Conservation (phyloP, 2,797 vertebrate genomes). For the Pseudopleuronectes americanus region DNA sequence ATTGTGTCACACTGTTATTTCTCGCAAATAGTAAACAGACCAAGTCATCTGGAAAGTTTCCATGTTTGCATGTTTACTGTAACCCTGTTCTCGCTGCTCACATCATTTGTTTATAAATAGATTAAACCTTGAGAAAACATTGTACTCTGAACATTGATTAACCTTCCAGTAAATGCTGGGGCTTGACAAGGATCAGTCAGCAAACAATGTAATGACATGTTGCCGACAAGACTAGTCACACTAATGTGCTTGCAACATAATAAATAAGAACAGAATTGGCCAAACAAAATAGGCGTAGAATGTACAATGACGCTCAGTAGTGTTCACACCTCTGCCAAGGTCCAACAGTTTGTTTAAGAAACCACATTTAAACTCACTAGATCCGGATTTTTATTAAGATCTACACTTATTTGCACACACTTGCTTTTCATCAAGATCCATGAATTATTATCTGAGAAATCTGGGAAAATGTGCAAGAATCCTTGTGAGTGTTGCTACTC, state of each 20-base stretch:
- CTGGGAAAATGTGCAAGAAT: too few species aligned
- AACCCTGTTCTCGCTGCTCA: conserved; percentile 20
- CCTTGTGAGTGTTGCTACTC: too few species aligned
- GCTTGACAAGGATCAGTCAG: conserved; percentile 11
- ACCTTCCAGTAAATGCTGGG: conserved; percentile 19
- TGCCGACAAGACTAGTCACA: conserved; percentile 1
- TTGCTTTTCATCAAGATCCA: too few species aligned
- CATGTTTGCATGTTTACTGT: conserved; percentile 42
- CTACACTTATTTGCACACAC: too few species aligned
- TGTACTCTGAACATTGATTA: conserved; percentile 1
- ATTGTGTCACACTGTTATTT: conserved; percentile 50
- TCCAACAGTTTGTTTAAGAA: too few species aligned
- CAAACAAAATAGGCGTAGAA: not conserved
- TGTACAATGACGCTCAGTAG: too few species aligned
- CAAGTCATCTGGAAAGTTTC: conserved; percentile 49
- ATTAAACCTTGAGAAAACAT: conserved; percentile 33
- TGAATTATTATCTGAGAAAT: too few species aligned
- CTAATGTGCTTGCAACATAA: not conserved
- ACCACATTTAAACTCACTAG: too few species aligned
- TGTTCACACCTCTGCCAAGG: too few species aligned
- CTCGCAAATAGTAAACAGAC: conserved; percentile 51
- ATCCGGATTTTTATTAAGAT: too few species aligned
- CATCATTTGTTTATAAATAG: conserved; percentile 29
- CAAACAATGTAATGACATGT: conserved; percentile 1
- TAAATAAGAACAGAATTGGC: not conserved